These are phyloP conservation scores for Laticauda laticaudata DNA, from an alignment of 2,113 vertebrate genomes.

Conservation along the genomic window DNA sequence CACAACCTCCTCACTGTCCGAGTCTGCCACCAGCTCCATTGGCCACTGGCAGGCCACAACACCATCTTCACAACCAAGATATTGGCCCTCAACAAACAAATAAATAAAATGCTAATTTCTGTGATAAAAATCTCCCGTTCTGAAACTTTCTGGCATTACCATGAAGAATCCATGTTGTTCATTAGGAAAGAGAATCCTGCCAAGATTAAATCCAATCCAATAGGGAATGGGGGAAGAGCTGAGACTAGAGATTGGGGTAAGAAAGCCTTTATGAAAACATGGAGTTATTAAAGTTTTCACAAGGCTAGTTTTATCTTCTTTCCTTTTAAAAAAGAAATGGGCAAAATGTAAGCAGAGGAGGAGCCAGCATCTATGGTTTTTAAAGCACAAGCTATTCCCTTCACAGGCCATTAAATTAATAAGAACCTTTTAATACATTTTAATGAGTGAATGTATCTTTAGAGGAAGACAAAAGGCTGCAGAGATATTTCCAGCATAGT, in stretches of 20 bases:
- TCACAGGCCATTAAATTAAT: slow-evolving; percentile 59
- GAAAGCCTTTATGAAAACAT: slow-evolving; percentile 55
- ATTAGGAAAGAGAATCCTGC: slow-evolving; percentile 60
- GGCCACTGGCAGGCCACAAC: too few species aligned
- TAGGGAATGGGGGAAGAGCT: slow-evolving; percentile 57
- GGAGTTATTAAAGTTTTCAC: slow-evolving; percentile 47
- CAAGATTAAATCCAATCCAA: slow-evolving; percentile 53
- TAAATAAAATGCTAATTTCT: slow-evolving; percentile 42
- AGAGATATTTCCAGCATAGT: slow-evolving; percentile 12
- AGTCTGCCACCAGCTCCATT: too few species aligned
- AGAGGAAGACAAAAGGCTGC: slow-evolving; percentile 42
- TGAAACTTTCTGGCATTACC: slow-evolving; percentile 48
- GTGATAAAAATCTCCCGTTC: slow-evolving; percentile 24
- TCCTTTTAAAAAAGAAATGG: slow-evolving; percentile 53
- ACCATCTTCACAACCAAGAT: not conserved
- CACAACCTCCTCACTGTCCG: too few species aligned
- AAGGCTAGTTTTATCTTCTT: not conserved
- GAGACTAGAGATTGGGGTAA: slow-evolving; percentile 47
- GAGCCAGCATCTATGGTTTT: slow-evolving; percentile 22
- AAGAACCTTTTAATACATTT: slow-evolving; percentile 37
- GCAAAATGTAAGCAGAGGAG: slow-evolving; percentile 22
- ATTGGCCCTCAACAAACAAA: not conserved
- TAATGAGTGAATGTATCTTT: slow-evolving; percentile 44
- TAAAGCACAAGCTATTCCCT: slow-evolving; percentile 51
- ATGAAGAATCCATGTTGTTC: slow-evolving; percentile 45